Evolutionary conservation across 2,113 vertebrate species (phyloP).

Genomic region (Tachysurus vachellii): DNA sequence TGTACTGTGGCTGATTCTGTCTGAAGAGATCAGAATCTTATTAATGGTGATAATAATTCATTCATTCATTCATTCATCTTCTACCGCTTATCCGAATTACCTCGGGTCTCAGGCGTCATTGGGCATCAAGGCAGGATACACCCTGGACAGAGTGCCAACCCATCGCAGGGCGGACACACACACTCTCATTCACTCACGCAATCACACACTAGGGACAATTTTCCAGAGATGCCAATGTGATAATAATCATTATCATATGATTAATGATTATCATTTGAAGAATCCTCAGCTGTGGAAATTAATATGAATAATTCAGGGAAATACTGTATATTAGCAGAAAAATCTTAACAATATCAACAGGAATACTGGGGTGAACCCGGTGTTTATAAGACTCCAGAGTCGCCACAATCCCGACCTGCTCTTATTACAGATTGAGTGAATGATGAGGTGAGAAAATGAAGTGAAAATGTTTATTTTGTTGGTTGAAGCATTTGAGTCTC

Average conservation of each 20-base stretch:
- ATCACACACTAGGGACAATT: no score
- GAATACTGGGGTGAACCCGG: neutral
- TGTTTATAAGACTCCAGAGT: neutral
- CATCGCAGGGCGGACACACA: no score
- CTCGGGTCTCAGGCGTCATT: no score
- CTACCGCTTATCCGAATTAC: no score
- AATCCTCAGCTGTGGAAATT: neutral
- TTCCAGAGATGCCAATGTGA: no score
- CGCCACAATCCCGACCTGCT: neutral
- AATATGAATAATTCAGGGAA: neutral
- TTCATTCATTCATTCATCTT: no score
- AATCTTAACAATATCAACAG: neutral
- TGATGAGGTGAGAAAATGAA: neutral
- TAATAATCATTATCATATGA: no score
- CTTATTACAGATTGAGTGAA: neutral
- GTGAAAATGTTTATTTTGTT: neutral
- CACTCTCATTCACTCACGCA: no score
- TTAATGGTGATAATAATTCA: neutral
- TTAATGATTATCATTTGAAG: neutral
- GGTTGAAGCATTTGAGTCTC: neutral
- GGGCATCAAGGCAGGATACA: no score
- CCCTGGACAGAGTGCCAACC: no score
- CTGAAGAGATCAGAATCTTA: neutral
- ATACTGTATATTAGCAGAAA: neutral
- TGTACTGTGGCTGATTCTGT: conserved; percentile 50